Conservation (phyloP, 1,140 invertebrate genomes). For the Orius laevigatus region DNA sequence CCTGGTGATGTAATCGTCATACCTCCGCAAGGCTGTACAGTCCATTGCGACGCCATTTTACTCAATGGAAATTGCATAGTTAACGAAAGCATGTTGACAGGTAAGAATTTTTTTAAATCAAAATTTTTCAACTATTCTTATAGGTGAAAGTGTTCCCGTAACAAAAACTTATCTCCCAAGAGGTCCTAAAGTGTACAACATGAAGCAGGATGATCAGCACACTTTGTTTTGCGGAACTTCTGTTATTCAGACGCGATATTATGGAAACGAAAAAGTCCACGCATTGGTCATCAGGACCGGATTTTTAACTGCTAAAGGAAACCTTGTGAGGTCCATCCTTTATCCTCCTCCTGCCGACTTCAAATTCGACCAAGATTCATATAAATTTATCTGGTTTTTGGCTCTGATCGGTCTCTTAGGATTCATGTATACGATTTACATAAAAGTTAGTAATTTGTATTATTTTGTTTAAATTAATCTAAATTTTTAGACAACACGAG, state of each 20-base stretch:
- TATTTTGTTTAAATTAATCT: too few relatives aligned
- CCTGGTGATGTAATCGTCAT: constrained; percentile 88
- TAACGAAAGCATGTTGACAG: constrained; percentile 93
- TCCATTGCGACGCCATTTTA: constrained; percentile 82
- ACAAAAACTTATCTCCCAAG: constrained; percentile 77
- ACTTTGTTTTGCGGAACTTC: constrained; percentile 37
- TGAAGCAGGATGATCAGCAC: constrained; percentile 72
- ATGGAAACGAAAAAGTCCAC: constrained; percentile 45
- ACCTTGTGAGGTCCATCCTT: constrained; percentile 79
- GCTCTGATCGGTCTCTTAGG: constrained; percentile 57
- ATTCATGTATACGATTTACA: constrained; percentile 66
- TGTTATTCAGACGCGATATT: constrained; percentile 51
- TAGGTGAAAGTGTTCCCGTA: constrained; percentile 55
- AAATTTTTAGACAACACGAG: constrained; percentile 30
- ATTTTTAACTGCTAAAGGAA: constrained; percentile 78
- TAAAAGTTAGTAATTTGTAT: constrained; percentile 45
- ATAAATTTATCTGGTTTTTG: constrained; percentile 76
- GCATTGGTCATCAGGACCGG: constrained; percentile 62
- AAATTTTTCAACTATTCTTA: constrained; percentile 4
- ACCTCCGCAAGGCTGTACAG: constrained; percentile 62
- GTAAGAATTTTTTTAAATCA: constrained; percentile 30
- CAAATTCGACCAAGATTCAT: constrained; percentile 84
- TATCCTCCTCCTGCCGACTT: constrained; percentile 91
- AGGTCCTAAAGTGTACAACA: constrained; percentile 44
- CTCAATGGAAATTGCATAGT: constrained; percentile 79